Conservation (phyloP, 2,113 vertebrate species). For the Peromyscus californicus region DNA sequence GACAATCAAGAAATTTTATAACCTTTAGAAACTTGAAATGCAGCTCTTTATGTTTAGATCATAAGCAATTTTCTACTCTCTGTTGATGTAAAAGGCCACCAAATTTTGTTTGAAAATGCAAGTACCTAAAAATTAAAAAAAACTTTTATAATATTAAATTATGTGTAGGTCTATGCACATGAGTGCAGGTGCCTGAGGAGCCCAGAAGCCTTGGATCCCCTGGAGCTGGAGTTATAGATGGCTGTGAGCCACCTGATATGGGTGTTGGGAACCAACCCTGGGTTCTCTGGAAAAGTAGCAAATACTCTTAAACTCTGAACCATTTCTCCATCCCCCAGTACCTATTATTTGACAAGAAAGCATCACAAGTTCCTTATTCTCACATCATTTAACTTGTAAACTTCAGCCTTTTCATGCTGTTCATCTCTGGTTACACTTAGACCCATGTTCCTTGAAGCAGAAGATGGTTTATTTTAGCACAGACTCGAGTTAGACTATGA, state of each 20-base stretch:
- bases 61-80: background rate
- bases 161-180: background rate
- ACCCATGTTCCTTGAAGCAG: background rate
- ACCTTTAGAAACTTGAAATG: constrained; percentile 47
- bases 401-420: background rate
- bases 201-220: background rate
- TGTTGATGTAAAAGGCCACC: background rate
- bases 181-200: background rate
- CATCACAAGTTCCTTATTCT: background rate
- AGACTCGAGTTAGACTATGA: background rate
- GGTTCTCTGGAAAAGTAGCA: background rate
- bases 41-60: background rate
- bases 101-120: background rate
- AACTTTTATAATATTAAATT: background rate
- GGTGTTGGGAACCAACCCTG: background rate
- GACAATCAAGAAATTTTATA: background rate
- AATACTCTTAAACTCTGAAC: background rate
- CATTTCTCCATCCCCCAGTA: background rate
- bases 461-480: constrained; percentile 45
- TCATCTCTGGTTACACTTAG: background rate
- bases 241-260: background rate
- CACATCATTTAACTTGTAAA: constrained; percentile 2
- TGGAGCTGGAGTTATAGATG: background rate
- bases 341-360: background rate
- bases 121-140: background rate